Conservation (phyloP, 2,113 vertebrate species). For the Sapayoa aenigma region DNA sequence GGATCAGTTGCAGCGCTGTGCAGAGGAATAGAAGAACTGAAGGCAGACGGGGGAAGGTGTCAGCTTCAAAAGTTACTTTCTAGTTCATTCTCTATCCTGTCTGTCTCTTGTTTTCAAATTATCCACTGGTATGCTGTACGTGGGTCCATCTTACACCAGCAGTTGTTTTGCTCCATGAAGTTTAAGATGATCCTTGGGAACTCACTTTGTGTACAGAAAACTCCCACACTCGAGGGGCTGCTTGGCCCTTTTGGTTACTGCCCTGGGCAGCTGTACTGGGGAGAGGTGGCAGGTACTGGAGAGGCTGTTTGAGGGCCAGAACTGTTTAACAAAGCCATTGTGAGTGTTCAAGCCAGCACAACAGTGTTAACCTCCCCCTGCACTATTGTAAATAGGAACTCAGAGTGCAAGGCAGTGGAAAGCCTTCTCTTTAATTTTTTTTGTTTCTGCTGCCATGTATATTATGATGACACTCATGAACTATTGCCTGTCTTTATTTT, state of each 20-base stretch:
- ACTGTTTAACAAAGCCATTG: background rate
- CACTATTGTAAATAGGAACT: background rate
- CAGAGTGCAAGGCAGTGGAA: constrained; percentile 47
- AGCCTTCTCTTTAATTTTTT: background rate
- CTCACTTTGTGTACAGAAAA: background rate
- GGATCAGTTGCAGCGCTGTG: accelerated
- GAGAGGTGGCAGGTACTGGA: background rate
- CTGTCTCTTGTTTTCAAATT: background rate
- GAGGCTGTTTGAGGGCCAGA: background rate
- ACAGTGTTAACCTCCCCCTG: constrained; percentile 25
- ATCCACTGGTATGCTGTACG: background rate
- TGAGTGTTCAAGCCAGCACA: background rate
- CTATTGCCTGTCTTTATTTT: constrained; percentile 34
- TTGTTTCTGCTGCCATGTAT: background rate
- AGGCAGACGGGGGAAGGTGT: background rate
- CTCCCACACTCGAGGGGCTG: background rate
- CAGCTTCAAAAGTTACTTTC: background rate
- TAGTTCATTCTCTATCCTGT: background rate
- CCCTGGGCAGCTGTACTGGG: background rate
- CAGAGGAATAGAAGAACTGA: background rate
- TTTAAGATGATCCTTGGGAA: accelerated
- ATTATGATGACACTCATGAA: constrained; percentile 25
- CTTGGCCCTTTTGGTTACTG: background rate
- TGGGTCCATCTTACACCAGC: background rate
- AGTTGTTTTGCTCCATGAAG: background rate